phyloP scores from a whole-genome alignment of 2,113 vertebrate species.

The Turdus rufiventris region DNA sequence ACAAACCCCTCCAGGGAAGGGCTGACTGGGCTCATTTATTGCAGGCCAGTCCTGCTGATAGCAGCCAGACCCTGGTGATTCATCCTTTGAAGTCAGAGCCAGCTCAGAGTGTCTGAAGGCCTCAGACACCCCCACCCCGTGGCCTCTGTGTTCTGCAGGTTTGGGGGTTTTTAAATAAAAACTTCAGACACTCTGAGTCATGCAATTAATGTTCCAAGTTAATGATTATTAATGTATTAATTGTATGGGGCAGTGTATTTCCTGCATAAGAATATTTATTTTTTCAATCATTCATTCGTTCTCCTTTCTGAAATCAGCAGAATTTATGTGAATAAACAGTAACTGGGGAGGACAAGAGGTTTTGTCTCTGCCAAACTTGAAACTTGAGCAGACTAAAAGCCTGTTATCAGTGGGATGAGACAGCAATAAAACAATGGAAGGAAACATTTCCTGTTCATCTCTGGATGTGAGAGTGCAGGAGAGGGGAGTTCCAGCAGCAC shows the following conservation, averaged over 20 bases:
- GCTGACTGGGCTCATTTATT: not conserved
- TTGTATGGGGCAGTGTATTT: not conserved
- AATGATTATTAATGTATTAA: not conserved
- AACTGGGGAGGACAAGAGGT: not conserved
- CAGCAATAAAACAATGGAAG: not conserved
- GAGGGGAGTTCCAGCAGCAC: not conserved
- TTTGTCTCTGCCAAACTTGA: not conserved
- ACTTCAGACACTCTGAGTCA: not conserved
- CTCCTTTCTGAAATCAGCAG: not conserved
- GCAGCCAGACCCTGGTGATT: not conserved
- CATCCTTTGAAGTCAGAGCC: constrained; percentile 24
- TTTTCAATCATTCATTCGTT: not conserved
- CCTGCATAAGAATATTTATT: not conserved
- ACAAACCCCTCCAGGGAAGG: constrained; percentile 3
- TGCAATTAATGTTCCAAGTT: not conserved
- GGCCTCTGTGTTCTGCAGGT: not conserved
- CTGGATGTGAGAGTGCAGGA: not conserved
- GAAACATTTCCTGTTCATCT: not conserved
- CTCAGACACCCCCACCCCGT: not conserved
- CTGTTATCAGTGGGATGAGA: not conserved
- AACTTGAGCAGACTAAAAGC: not conserved
- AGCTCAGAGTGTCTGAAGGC: not conserved
- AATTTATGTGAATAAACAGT: not conserved
- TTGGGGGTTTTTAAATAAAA: not conserved
- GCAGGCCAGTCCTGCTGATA: not conserved